phyloP scores from a whole-genome alignment of 92 coral and sea anemone species.

The Phenganax subtilis region DNA sequence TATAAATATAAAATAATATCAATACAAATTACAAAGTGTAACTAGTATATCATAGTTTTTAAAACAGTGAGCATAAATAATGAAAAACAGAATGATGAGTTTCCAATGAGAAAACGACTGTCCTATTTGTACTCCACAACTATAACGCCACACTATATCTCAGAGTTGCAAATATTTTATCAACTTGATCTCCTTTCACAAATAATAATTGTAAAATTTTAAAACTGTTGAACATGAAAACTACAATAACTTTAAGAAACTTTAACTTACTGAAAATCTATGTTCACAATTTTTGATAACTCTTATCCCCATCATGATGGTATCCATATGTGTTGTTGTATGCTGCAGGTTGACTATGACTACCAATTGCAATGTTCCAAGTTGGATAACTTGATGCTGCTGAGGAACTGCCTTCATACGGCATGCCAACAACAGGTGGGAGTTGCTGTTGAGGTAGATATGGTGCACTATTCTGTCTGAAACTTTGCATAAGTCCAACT shows the following conservation, averaged over 20 bases:
- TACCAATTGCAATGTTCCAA: conserved; percentile 12
- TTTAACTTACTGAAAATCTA: too few species aligned
- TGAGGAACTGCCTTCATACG: background rate
- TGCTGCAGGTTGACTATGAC: conserved; percentile 6
- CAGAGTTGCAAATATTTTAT: too few species aligned
- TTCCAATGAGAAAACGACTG: too few species aligned
- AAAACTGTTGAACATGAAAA: too few species aligned
- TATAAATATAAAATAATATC: background rate
- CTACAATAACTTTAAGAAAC: too few species aligned
- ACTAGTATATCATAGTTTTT: background rate
- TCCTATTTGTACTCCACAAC: too few species aligned
- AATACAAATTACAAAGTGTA: background rate
- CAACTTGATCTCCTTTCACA: too few species aligned
- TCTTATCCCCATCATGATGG: background rate
- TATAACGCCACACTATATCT: too few species aligned
- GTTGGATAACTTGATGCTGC: background rate
- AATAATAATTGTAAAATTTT: too few species aligned
- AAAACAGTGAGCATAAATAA: too few species aligned
- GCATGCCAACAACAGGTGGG: background rate
- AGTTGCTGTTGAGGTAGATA: background rate
- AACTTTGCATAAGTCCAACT: conserved; percentile 15
- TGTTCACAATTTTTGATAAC: background rate
- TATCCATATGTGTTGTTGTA: background rate
- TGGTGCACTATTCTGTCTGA: background rate
- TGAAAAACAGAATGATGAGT: too few species aligned